These are phyloP conservation scores for Nothobranchius furzeri DNA, from an alignment of 2,113 vertebrate genomes.

Conservation along the genomic window DNA sequence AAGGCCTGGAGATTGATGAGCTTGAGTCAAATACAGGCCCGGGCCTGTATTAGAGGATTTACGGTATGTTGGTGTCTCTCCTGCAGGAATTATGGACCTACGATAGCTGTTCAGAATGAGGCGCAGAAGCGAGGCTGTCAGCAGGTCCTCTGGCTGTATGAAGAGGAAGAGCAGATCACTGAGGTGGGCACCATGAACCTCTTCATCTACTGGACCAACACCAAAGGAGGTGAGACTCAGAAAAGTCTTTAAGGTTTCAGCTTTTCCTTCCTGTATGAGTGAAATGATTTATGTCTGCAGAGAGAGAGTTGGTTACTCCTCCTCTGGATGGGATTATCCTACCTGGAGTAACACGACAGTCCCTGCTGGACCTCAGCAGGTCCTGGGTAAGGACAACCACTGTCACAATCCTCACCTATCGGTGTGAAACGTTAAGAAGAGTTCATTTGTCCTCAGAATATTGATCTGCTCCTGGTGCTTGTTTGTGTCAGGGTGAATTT, in stretches of 20 bases:
- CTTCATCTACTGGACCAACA: conserved; percentile 89
- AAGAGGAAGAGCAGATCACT: conserved; percentile 84
- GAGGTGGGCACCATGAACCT: conserved; percentile 95
- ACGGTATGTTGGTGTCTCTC: neutral
- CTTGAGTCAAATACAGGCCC: no score
- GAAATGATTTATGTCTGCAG: conserved; percentile 59
- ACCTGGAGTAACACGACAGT: conserved; percentile 87
- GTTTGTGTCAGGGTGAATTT: conserved; percentile 82
- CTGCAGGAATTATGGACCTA: conserved; percentile 88
- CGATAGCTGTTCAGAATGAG: conserved; percentile 84
- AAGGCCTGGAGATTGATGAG: no score
- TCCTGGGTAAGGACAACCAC: conserved; percentile 80
- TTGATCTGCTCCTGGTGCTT: neutral
- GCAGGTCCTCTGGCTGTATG: conserved; percentile 91
- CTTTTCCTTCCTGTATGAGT: neutral
- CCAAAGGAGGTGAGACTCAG: conserved; percentile 77
- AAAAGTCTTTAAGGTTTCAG: no score
- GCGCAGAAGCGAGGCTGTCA: conserved; percentile 83
- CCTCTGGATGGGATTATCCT: conserved; percentile 88
- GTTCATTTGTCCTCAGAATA: neutral
- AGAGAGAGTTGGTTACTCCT: conserved; percentile 84
- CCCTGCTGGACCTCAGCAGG: conserved; percentile 85
- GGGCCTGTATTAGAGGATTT: no score
- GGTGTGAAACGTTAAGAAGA: no score
- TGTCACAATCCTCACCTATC: no score